A percentile compares a stretch with the other conserved stretches of the same genome.
These are phyloP conservation scores for Gadopsis marmoratus DNA, from an alignment of 2,797 vertebrate species.

Conservation along the genomic window DNA sequence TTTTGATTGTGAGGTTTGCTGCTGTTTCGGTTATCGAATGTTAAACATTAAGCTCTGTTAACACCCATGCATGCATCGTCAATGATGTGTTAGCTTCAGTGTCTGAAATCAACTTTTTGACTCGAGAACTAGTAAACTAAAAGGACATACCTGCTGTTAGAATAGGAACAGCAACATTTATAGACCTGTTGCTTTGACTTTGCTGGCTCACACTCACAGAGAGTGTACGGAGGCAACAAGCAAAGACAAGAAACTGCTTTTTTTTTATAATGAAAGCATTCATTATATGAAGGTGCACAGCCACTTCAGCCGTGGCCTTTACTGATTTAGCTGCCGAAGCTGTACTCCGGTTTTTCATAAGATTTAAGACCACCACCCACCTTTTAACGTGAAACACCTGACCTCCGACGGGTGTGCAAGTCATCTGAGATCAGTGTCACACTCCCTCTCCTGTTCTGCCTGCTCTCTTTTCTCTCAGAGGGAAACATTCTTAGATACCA, in stretches of 20 bases:
- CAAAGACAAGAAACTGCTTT: background rate
- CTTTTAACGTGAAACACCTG: background rate
- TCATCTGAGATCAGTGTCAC: constrained; percentile 38
- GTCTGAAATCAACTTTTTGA: background rate
- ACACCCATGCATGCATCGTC: background rate
- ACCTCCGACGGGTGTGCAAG: constrained; percentile 27
- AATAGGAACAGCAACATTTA: background rate
- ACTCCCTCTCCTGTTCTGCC: background rate
- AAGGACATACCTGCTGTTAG: background rate
- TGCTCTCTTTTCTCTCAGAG: constrained; percentile 6
- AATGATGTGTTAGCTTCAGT: background rate
- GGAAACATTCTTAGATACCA: background rate
- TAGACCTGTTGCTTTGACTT: background rate
- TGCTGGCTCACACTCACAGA: background rate
- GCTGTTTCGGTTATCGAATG: too few species aligned
- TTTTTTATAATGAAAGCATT: background rate
- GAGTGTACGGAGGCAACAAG: background rate
- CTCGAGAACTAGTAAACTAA: background rate
- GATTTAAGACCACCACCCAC: constrained; percentile 7
- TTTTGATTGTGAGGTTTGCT: background rate
- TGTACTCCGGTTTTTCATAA: background rate
- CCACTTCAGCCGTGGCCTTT: background rate
- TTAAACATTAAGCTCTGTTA: background rate
- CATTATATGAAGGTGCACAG: background rate
- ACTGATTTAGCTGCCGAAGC: background rate